A percentile compares a stretch with the other conserved stretches of the same genome.
Conservation (phyloP, 53 echinoderm and acorn worm species). For the Astropecten irregularis region DNA sequence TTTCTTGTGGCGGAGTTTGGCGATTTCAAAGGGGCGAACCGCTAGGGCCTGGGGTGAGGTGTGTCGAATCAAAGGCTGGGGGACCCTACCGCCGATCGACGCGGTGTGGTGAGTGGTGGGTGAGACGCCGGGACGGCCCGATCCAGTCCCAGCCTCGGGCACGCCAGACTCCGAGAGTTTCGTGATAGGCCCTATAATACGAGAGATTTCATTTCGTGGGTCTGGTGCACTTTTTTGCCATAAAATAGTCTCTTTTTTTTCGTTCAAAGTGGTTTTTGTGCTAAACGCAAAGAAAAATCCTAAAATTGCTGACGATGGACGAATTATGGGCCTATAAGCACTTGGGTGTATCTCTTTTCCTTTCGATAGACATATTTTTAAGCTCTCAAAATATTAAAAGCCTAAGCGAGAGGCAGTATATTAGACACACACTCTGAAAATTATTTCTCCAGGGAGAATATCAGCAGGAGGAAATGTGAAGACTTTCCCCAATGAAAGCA, state of each 20-base stretch:
- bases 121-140: background rate
- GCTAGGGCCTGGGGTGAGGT: constrained; percentile 53
- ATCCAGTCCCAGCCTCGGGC: constrained; percentile 29
- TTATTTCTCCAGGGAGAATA: too few relatives aligned
- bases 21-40: constrained; percentile 38
- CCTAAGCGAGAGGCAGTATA: too few relatives aligned
- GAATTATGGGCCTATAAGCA: too few relatives aligned
- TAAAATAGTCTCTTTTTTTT: too few relatives aligned
- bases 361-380: too few relatives aligned
- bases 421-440: too few relatives aligned
- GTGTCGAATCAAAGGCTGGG: constrained; percentile 25
- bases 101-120: constrained; percentile 12
- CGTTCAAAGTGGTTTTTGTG: too few relatives aligned
- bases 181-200: too few relatives aligned
- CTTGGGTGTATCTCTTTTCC: too few relatives aligned
- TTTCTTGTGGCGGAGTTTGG: constrained; percentile 34
- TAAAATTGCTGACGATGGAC: too few relatives aligned
- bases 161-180: background rate
- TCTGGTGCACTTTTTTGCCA: constrained; percentile 35
- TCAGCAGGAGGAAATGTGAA: background rate
- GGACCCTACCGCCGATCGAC: constrained; percentile 31
- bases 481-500: background rate
- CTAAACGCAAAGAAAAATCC: too few relatives aligned
- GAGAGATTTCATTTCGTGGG: constrained; percentile 9
- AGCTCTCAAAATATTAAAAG: too few relatives aligned